Conservation (phyloP, 2,113 vertebrate genomes). For the Hepsetus odoe region DNA sequence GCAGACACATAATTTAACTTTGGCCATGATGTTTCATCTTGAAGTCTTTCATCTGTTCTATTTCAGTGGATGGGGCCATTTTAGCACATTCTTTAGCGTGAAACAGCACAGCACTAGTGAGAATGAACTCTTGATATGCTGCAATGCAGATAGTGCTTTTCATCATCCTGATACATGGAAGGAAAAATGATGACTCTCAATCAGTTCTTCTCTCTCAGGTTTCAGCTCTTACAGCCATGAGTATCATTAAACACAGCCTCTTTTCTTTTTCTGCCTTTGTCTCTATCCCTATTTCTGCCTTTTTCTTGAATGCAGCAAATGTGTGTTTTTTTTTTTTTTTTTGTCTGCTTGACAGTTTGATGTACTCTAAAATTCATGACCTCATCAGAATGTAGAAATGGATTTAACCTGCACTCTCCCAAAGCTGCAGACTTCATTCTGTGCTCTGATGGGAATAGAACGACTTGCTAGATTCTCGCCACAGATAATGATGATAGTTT, state of each 20-base stretch:
- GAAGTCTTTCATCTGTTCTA: slow-evolving; percentile 48
- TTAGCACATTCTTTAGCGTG: slow-evolving; percentile 49
- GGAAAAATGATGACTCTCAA: slow-evolving; percentile 63
- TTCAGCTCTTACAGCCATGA: slow-evolving; percentile 69
- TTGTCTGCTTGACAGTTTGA: slow-evolving; percentile 65
- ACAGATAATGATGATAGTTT: slow-evolving; percentile 52
- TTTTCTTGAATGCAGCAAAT: slow-evolving; percentile 14
- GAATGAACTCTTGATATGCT: slow-evolving; percentile 66
- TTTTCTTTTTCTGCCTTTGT: slow-evolving; percentile 67
- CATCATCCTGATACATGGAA: slow-evolving; percentile 65
- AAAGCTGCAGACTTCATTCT: slow-evolving; percentile 55
- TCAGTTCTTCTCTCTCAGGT: slow-evolving; percentile 62
- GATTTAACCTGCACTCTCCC: slow-evolving; percentile 70
- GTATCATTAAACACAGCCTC: slow-evolving; percentile 69
- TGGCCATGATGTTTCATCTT: slow-evolving; percentile 48
- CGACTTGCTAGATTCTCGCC: slow-evolving; percentile 54
- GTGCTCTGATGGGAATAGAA: slow-evolving; percentile 58
- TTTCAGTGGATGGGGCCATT: slow-evolving; percentile 47
- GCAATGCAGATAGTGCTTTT: slow-evolving; percentile 73
- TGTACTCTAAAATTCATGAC: slow-evolving; percentile 71
- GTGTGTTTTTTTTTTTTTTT: slow-evolving; percentile 35
- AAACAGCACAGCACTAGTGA: slow-evolving; percentile 57
- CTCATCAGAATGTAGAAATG: slow-evolving; percentile 73
- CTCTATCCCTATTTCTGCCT: slow-evolving; percentile 6
- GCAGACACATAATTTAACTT: slow-evolving; percentile 38